phyloP scores from a whole-genome alignment of 2,888 invertebrate species.

The Ectemnius lituratus region DNA sequence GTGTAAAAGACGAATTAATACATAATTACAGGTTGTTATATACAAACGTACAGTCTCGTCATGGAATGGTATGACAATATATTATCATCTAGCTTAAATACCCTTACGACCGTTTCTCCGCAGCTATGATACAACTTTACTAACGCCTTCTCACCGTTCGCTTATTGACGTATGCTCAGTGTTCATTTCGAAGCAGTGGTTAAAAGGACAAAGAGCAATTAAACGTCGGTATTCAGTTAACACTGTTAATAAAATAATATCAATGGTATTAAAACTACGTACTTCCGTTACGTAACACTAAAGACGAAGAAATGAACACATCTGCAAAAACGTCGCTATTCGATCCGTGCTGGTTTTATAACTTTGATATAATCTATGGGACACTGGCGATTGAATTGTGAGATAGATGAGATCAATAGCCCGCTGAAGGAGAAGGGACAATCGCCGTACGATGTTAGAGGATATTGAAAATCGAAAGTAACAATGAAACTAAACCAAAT shows the following conservation, averaged over 20 bases:
- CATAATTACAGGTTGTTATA: constrained; percentile 65
- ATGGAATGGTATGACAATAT: constrained; percentile 70
- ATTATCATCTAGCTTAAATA: constrained; percentile 54
- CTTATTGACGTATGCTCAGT: constrained; percentile 31
- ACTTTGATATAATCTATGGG: too few species aligned
- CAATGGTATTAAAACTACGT: not conserved
- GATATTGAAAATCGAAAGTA: not conserved
- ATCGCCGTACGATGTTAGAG: constrained; percentile 10
- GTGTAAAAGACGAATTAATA: constrained; percentile 60
- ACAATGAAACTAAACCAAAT: not conserved
- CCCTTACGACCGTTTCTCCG: constrained; percentile 41
- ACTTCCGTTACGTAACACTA: not conserved
- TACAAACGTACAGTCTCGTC: constrained; percentile 74
- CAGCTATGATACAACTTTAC: constrained; percentile 52
- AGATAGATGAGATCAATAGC: constrained; percentile 49
- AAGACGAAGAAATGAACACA: not conserved
- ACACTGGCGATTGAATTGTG: constrained; percentile 18
- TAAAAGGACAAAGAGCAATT: constrained; percentile 6
- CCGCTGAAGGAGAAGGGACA: constrained; percentile 16
- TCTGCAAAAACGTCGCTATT: not conserved
- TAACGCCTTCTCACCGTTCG: constrained; percentile 26
- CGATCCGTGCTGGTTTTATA: not conserved
- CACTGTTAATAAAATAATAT: not conserved
- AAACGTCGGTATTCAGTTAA: not conserved
- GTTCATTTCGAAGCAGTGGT: constrained; percentile 4